Percentiles rank a stretch among this genome's conserved stretches.
These are phyloP conservation scores for Tauraco hartlaubi DNA, from an alignment of 2,797 vertebrate species.

Conservation along the genomic window DNA sequence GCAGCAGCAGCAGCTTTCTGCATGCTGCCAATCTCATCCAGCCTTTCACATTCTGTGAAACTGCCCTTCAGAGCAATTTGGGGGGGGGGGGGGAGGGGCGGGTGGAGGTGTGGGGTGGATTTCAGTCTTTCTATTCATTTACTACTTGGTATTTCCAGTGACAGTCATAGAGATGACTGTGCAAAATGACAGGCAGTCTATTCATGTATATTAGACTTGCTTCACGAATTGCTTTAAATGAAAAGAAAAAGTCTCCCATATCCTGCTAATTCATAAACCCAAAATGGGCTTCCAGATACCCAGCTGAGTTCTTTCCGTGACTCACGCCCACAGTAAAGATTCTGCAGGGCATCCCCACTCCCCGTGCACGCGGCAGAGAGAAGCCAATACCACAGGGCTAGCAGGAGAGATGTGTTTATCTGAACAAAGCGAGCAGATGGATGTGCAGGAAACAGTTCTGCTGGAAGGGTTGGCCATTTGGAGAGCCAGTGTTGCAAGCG, in stretches of 20 bases:
- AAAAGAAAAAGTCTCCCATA: not conserved
- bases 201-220: not conserved
- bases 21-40: not conserved
- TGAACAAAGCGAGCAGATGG: conserved; percentile 28
- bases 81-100: too few relatives aligned
- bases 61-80: not conserved
- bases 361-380: not conserved
- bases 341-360: conserved; percentile 13
- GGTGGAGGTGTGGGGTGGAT: not conserved
- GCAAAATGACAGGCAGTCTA: not conserved
- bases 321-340: not conserved
- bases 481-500: not conserved
- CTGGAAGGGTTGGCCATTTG: conserved; percentile 42
- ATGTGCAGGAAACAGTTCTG: conserved; percentile 32
- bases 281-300: not conserved
- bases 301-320: conserved; percentile 20
- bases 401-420: not conserved
- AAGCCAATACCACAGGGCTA: not conserved
- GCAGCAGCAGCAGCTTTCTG: not conserved
- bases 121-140: conserved; percentile 4
- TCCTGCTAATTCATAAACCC: conserved; percentile 9
- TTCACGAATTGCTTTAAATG: not conserved
- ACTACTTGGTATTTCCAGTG: conserved; percentile 13
- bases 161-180: not conserved
- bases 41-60: not conserved